Evolutionary conservation across 2,113 vertebrate genomes (phyloP).

Genomic region (Condylura cristata): DNA sequence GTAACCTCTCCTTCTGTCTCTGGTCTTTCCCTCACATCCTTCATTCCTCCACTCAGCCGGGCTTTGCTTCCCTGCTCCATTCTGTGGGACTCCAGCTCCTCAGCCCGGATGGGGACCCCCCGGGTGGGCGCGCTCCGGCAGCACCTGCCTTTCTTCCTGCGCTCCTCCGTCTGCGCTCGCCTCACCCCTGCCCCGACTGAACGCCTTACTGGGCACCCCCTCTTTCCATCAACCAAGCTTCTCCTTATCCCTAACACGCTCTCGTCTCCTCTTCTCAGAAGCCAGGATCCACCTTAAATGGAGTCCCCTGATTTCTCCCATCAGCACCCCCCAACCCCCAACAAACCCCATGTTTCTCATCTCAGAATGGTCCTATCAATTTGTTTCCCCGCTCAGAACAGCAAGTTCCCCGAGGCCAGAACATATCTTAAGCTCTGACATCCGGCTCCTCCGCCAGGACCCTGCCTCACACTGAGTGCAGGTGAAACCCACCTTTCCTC

Average conservation of each 20-base stretch:
- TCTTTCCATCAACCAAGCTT: background rate
- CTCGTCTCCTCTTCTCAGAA: background rate
- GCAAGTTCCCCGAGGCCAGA: background rate
- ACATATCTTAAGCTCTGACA: background rate
- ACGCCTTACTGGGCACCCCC: background rate
- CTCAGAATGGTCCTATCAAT: background rate
- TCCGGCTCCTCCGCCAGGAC: background rate
- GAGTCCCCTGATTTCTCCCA: background rate
- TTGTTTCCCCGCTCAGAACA: background rate
- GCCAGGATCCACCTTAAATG: background rate
- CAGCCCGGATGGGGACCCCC: background rate
- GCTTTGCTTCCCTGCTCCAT: background rate
- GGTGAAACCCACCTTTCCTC: background rate
- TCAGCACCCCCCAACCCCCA: rapidly evolving
- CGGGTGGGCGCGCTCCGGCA: background rate
- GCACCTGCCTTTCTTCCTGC: background rate
- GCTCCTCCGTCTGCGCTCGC: background rate
- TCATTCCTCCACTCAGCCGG: background rate
- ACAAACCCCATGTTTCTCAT: background rate
- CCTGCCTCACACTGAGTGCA: background rate
- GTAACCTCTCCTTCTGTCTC: slow-evolving; percentile 12
- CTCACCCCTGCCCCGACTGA: background rate
- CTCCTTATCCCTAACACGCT: background rate
- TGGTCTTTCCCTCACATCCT: background rate
- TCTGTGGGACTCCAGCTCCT: background rate